These are phyloP conservation scores for Periplaneta americana DNA, from an alignment of 1,140 invertebrate genomes.

Conservation along the genomic window DNA sequence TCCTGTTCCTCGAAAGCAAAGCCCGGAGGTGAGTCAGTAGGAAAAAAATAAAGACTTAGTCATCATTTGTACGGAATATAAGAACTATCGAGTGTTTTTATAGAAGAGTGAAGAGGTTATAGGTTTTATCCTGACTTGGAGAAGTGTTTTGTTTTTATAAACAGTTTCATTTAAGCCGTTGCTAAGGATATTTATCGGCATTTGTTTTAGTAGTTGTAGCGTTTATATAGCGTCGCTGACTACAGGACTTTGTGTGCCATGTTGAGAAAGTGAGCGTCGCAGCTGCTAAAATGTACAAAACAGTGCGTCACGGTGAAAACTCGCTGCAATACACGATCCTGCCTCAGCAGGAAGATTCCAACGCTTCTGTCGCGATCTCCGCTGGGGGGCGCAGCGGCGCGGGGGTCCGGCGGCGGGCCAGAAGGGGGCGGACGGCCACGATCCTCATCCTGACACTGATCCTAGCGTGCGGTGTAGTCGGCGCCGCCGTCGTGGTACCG, in stretches of 20 bases:
- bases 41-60: too few relatives aligned
- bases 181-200: too few relatives aligned
- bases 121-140: too few relatives aligned
- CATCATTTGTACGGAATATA: too few relatives aligned
- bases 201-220: too few relatives aligned
- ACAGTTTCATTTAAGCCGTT: too few relatives aligned
- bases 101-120: too few relatives aligned
- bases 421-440: neutral
- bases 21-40: too few relatives aligned
- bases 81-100: too few relatives aligned
- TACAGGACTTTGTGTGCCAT: neutral
- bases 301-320: slow-evolving; percentile 63
- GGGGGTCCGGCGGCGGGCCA: neutral
- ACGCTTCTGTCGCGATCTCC: slow-evolving; percentile 35
- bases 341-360: slow-evolving; percentile 59
- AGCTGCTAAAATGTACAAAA: slow-evolving; percentile 61
- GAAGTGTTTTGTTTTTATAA: too few relatives aligned
- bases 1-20: too few relatives aligned
- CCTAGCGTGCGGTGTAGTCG: slow-evolving; percentile 6
- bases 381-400: neutral
- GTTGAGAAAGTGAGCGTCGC: neutral
- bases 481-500: neutral
- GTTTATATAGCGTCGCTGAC: neutral
- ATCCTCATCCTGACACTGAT: slow-evolving; percentile 2
- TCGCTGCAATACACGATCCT: slow-evolving; percentile 67